Evolutionary conservation across 2,113 vertebrate genomes (phyloP), one percentile per base, ranked within the genome.

Genomic region (Azemiops feae): DNA sequence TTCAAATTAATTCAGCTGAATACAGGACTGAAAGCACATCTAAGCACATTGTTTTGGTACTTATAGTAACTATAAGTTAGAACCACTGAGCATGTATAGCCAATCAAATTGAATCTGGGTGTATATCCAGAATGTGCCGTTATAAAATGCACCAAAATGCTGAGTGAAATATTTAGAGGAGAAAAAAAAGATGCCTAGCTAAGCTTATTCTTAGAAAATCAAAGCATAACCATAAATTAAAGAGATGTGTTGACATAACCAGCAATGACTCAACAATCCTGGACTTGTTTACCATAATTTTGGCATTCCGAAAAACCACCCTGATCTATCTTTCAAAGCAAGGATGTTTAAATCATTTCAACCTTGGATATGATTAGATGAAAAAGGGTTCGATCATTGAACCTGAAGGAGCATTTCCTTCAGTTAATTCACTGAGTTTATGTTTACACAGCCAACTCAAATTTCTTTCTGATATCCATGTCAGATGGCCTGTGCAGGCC

Each of bases 101-200:
- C 92, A 55, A 23, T 92, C 5, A 87, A 93, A 94, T 23, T 81
- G 47, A 93, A 87, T 11, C 3, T 93, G 93, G 94, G 93, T 14
- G 22, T 0, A 57, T 18, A 50, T 30, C n/a, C 94, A 9, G 14
- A 91, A 5, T 91, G 0, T 3, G 7, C 92, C 86, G 85, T n/a
- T 22, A 10, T 3, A 45, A 47, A 89, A 89, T 92, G 14, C 55
- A 43, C 89, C 53, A 27, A 89, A 58, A 57, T 5, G 64, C 69
- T 64, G 60, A 89, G 47, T 10, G 2, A 20, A 60, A 60, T 23
- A 88, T 93, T 89, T 74, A 30, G 50, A 3, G 8, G 54, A 0
- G 25, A 25, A 0, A 25, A 30, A 34, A 39, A 39, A 27, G 22
- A 81, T 52, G 27, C 23, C n/a, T 60, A 64, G 43, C 54, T n/a